Base-by-base conservation (phyloP, 2,888 invertebrate species). In the Yponomeuta malinellus region DNA sequence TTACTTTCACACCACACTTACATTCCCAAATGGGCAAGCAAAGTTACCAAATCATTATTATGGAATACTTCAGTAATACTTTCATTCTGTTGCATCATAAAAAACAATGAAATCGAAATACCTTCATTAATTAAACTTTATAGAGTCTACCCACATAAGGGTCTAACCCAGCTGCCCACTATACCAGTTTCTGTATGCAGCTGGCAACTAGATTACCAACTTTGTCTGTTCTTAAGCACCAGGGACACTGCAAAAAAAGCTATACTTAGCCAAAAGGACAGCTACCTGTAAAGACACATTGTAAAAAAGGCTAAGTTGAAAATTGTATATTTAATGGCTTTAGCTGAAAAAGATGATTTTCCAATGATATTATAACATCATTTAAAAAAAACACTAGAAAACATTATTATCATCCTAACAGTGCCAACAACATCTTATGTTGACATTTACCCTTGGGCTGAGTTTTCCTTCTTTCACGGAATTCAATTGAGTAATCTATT, bases 171-270 rank as follows among this genome's bases (percentile, higher is more conserved):
- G 68, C 68, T 68, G 68, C 68, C 31, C 31, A 23, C 15, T 76
- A 79, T 78, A 78, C 80, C 78, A 75, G 81, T 83, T 82, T 77
- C 71, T 73, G 48, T 75, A 73, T 77, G 76, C 81, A 82, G 79
- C 79, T 82, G 82, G 73, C 77, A 79, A 76, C 76, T 79, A 78
- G 77, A 12, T 65, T 65, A 65, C 43, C 8, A 5, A 43, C 43
- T 8, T 5, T 43, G 43, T 43, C 8, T 43, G 43, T 65, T 65
- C 65, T 31, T 23, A 65, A 33, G 31, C 29, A 31, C 65, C 65
- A 29, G 33, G 33, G 33, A 65, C 29, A 29, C 33, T 65, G 31
- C 10, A 33, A 12, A 64, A 2, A 23, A 23, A 5, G 43, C 43
- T 8, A 8, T 8, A 43, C 43, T 5, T 64, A 4, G 31, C 23